phyloP scores from a whole-genome alignment of 2,888 invertebrate species.

The Plagodis pulveraria region DNA sequence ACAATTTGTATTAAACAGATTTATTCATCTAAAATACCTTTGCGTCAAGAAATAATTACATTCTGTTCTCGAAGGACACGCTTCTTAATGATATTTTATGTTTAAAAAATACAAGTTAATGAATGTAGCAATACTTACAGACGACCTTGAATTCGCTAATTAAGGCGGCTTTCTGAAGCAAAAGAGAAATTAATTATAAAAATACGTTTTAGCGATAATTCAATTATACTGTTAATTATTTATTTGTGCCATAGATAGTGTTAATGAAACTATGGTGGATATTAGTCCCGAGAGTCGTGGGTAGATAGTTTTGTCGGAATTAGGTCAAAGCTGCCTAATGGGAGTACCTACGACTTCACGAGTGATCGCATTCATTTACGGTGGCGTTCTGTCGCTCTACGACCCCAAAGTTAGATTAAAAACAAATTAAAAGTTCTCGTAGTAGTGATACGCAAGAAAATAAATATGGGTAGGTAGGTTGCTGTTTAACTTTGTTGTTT shows the following conservation, averaged over 20 bases:
- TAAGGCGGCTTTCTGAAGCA: constrained; percentile 27
- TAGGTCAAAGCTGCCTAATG: constrained; percentile 22
- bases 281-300: constrained; percentile 20
- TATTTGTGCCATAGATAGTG: constrained; percentile 20
- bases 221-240: constrained; percentile 14
- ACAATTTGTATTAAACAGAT: constrained; percentile 37
- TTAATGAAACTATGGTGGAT: constrained; percentile 19
- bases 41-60: constrained; percentile 23
- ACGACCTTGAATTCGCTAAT: constrained; percentile 36
- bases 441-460: constrained; percentile 12
- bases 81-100: constrained; percentile 24
- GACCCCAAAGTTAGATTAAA: constrained; percentile 22
- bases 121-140: constrained; percentile 31
- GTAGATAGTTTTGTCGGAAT: constrained; percentile 10
- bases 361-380: constrained; percentile 17
- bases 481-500: not conserved
- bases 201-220: constrained; percentile 24
- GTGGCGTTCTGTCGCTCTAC: constrained; percentile 6
- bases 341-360: constrained; percentile 13
- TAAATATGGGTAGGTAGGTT: constrained; percentile 1
- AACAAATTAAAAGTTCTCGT: constrained; percentile 15
- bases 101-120: constrained; percentile 28
- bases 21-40: constrained; percentile 36
- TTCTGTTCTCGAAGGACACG: constrained; percentile 1
- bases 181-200: constrained; percentile 33